Percentiles rank a stretch among this genome's conserved stretches.
These are phyloP conservation scores for Celastrina argiolus DNA, from an alignment of 2,888 invertebrate genomes.

Conservation along the genomic window DNA sequence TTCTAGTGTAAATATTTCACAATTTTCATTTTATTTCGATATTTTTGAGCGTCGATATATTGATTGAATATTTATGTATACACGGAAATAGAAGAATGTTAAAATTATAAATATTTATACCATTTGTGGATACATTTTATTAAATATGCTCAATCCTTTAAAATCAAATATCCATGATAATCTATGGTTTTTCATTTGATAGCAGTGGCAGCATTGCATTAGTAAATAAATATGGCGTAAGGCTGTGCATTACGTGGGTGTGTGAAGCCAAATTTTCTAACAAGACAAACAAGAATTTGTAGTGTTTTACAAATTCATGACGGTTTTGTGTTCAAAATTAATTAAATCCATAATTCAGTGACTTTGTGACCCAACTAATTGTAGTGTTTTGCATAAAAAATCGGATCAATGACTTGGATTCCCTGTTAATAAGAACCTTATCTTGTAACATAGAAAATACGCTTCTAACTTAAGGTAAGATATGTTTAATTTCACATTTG, in stretches of 20 bases:
- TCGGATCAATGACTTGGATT: conserved; percentile 62
- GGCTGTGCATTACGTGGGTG: conserved; percentile 40
- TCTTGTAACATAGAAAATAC: conserved; percentile 52
- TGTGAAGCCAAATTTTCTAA: conserved; percentile 33
- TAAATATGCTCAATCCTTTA: neutral
- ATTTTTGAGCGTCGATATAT: no score
- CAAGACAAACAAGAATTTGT: conserved; percentile 8
- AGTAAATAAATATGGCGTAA: conserved; percentile 73
- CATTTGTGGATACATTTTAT: no score
- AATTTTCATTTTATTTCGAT: no score
- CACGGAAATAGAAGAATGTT: no score
- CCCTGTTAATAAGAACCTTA: conserved; percentile 49
- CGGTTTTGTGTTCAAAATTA: conserved; percentile 1
- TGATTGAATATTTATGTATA: no score
- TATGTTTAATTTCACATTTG: conserved; percentile 43
- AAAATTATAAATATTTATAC: no score
- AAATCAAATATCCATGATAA: neutral
- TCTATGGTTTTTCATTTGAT: conserved; percentile 1
- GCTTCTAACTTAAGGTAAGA: conserved; percentile 53
- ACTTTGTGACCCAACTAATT: conserved; percentile 29
- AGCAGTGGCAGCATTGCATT: conserved; percentile 42
- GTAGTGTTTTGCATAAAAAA: conserved; percentile 45
- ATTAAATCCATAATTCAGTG: conserved; percentile 13
- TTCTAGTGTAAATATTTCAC: no score
- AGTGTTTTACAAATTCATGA: neutral